Evolutionary conservation across 92 coral and sea anemone species (phyloP).

Genomic region (Metridium senile): DNA sequence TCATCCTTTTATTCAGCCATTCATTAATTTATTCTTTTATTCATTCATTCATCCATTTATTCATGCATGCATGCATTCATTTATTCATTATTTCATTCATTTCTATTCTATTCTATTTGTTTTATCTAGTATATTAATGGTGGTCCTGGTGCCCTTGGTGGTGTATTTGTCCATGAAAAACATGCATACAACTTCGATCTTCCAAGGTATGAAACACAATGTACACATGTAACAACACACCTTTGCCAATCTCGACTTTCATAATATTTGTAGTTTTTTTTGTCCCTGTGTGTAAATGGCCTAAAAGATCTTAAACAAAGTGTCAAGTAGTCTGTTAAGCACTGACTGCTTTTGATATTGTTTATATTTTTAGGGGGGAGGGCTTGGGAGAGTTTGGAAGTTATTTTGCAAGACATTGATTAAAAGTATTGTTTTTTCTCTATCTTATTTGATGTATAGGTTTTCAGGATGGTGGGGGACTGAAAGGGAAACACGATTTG

Average conservation of each 20-base stretch:
- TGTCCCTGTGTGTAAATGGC: too few species aligned
- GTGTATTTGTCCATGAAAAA: constrained; percentile 90
- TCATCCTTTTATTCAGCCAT: neutral
- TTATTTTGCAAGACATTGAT: too few species aligned
- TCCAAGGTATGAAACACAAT: constrained; percentile 65
- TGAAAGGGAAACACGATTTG: constrained; percentile 71
- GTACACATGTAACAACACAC: too few species aligned
- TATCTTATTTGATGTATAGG: constrained; percentile 26
- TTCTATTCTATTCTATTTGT: neutral
- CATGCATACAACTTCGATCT: constrained; percentile 89
- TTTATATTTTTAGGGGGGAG: too few species aligned
- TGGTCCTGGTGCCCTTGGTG: constrained; percentile 94
- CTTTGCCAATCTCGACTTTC: too few species aligned
- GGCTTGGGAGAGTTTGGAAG: too few species aligned
- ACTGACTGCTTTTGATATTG: too few species aligned
- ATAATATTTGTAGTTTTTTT: too few species aligned
- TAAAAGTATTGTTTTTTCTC: too few species aligned
- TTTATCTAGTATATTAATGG: constrained; percentile 74
- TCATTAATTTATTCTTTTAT: neutral
- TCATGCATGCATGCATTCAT: neutral
- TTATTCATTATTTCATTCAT: neutral
- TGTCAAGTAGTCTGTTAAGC: too few species aligned
- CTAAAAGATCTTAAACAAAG: too few species aligned
- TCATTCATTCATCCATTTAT: neutral
- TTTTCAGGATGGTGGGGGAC: constrained; percentile 99